A percentile compares a stretch with the other conserved stretches of the same genome.
Evolutionary conservation across 1,140 invertebrate genomes (phyloP).

Genomic region (Lepidurus apus): DNA sequence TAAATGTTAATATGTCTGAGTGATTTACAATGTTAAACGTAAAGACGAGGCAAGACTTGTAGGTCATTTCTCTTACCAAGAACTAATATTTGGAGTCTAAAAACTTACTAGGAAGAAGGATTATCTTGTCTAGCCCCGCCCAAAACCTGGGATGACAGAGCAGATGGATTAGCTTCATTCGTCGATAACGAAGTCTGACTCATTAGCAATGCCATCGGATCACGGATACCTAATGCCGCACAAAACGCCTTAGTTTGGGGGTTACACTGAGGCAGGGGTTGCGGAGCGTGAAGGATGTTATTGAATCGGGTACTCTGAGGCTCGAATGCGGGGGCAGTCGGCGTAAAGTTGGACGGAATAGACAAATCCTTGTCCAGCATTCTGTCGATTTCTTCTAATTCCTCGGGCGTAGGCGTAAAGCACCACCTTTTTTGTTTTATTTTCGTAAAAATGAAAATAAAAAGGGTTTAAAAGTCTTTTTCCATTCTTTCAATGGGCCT

Average conservation of each 20-base stretch:
- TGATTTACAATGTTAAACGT: too few relatives aligned
- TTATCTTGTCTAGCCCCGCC: not conserved
- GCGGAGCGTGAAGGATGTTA: slow-evolving; percentile 31
- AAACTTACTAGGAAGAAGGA: not conserved
- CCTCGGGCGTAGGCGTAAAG: slow-evolving; percentile 68
- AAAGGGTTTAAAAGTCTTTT: not conserved
- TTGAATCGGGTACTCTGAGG: slow-evolving; percentile 43
- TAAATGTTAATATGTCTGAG: too few relatives aligned
- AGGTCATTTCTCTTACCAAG: too few relatives aligned
- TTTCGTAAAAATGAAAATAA: slow-evolving; percentile 28
- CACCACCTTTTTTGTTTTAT: slow-evolving; percentile 53
- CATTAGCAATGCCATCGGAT: slow-evolving; percentile 54
- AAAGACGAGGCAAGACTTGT: too few relatives aligned
- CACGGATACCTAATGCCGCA: slow-evolving; percentile 67
- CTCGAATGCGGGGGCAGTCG: slow-evolving; percentile 61
- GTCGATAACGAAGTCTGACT: slow-evolving; percentile 7
- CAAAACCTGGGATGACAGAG: not conserved
- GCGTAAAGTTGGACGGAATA: slow-evolving; percentile 69
- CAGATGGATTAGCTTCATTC: not conserved
- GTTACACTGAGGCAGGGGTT: slow-evolving; percentile 57
- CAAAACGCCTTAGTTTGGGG: slow-evolving; percentile 77
- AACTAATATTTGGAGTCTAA: too few relatives aligned
- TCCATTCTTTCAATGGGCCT: too few relatives aligned
- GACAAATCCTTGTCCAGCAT: slow-evolving; percentile 61
- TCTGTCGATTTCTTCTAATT: slow-evolving; percentile 58